A percentile compares a stretch with the other conserved stretches of the same genome.
Conservation (phyloP, 2,888 invertebrate species). For the Cheilosia impressa region DNA sequence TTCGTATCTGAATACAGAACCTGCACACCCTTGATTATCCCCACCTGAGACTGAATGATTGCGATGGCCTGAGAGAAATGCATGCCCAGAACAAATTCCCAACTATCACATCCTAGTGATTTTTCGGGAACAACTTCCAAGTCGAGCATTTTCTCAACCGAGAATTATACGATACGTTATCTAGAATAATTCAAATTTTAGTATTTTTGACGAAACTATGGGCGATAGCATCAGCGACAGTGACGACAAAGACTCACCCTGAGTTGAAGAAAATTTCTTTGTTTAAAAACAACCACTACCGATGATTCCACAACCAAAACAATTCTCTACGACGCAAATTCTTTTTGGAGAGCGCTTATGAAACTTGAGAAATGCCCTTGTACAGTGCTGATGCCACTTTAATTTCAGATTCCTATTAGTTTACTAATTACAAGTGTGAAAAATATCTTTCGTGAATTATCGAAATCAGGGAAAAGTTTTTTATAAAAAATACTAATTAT, state of each 20-base stretch:
- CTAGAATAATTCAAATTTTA: conserved; percentile 32
- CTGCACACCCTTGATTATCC: conserved; percentile 97
- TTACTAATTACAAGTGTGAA: neutral
- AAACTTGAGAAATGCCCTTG: conserved; percentile 54
- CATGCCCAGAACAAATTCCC: conserved; percentile 97
- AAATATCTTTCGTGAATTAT: conserved; percentile 19
- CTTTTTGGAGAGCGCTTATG: conserved; percentile 59
- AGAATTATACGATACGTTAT: conserved; percentile 34
- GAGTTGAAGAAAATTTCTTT: conserved; percentile 69
- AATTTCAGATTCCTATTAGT: conserved; percentile 17
- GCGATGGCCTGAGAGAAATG: conserved; percentile 99
- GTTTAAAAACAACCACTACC: conserved; percentile 75
- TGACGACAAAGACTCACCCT: conserved; percentile 62
- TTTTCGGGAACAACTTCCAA: conserved; percentile 98
- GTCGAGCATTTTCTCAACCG: conserved; percentile 90
- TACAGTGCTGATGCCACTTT: conserved; percentile 28
- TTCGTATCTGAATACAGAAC: conserved; percentile 98
- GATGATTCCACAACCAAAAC: conserved; percentile 72
- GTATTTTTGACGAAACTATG: conserved; percentile 6
- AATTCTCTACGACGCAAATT: conserved; percentile 74
- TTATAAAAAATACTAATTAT: conserved; percentile 61
- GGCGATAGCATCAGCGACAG: conserved; percentile 1
- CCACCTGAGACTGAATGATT: conserved; percentile 98
- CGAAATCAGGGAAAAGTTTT: conserved; percentile 38
- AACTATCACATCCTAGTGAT: conserved; percentile 97